Evolutionary conservation across 2,113 vertebrate species (phyloP), one percentile per base, ranked within the genome.

Genomic region (Engraulis encrasicolus): DNA sequence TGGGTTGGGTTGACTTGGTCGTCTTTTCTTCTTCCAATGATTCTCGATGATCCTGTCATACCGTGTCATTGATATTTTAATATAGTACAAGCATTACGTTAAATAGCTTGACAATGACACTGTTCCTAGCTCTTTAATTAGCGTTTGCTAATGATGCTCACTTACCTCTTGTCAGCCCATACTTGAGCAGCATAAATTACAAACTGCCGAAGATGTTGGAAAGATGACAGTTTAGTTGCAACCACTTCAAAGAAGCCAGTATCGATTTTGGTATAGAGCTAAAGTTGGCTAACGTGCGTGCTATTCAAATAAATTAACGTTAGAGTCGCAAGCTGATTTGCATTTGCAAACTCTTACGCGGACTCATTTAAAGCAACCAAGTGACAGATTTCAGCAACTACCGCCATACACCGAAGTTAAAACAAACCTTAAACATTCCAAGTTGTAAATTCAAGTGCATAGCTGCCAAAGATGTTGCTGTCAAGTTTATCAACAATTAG

Each of bases 111-210:
- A 3, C 3, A 5, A 34, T 1, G 31, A 61, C 27, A 34, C 27
- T 36, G 66, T 74, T 34, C 12, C 58, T 34, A 27, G 27, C 66
- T 74, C 31, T 34, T 14, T 15, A 36, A 74, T 31, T 15, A 34
- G 27, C 27, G 31, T 74, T 15, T 34, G 66, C 66, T 74, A 34
- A 34, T 52, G 17, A n/a, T n/a, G n/a, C n/a, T 52, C 5, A 74
- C 66, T 74, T 27, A 74, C 66, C 66, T 31, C 31, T 31, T 74
- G 66, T 74, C 66, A 74, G 66, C 66, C 66, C 66, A 74, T 74
- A 74, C 27, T 74, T 74, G 27, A 34, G 34, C 27, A 34, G 27
- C 11, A 74, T 15, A 4, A 27, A 23, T 66, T 66, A 66, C 58
- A 66, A 34, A 31, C 66, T 34, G 12, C 66, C n/a, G n/a, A n/a